Base-by-base conservation (phyloP, 2,797 vertebrate species). In the Sardinella longiceps region DNA sequence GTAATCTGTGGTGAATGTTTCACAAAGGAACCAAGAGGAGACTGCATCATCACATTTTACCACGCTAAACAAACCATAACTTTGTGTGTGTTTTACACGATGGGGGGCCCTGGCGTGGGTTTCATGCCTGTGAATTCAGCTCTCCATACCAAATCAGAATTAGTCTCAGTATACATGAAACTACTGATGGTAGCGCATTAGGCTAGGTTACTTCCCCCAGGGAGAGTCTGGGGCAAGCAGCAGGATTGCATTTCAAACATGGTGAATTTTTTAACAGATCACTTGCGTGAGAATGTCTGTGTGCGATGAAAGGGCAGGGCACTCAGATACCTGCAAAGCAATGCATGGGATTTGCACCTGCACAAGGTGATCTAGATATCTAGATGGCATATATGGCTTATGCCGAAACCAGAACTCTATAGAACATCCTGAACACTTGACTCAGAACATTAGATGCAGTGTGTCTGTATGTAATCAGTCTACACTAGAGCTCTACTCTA, bases 261-360 rank as follows among this genome's bases (percentile, higher is more conserved):
- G 63, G 30, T 70, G 63, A 70, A 70, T 70, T 37, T 70, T 70
- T 70, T 5, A 70, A 70, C 28, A 70, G 63, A 70, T 30, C 12
- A 14, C 18, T 70, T 33, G 28, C 28, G 14, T 70, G 63, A 70
- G 30, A 37, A 70, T 25, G 56, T 60, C 56, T 25, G 56, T 25
- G 9, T 7, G 56, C 9, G n/a, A n/a, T 14, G 30, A 11, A 70
- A 70, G 63, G 28, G 63, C 14, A 15, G n/a, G n/a, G n/a, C 63
- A 33, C 63, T 70, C 30, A 30, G 30, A 5, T 63, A 63, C 28
- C 60, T 14, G 30, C 28, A 70, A 70, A 33, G 15, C 63, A 70
- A 33, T 2, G 14, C 63, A n/a, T 70, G 0, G 63, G 28, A 70
- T 37, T 70, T 37, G 30, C 28, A 70, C 33, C 7, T 10, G 20